Evolutionary conservation across 2,113 vertebrate genomes (phyloP).

Genomic region (Benitochromis conjunctus): DNA sequence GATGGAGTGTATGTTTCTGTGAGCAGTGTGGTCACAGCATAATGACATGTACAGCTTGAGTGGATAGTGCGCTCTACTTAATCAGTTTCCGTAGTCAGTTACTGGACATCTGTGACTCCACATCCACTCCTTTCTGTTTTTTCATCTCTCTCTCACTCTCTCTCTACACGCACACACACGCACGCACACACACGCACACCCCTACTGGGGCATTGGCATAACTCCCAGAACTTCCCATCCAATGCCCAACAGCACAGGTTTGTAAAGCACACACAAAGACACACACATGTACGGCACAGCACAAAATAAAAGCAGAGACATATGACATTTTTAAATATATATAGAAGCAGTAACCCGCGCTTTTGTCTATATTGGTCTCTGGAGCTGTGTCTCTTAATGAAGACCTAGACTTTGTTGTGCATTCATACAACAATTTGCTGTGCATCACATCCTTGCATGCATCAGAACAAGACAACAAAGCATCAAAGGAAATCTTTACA

Average conservation of each 20-base stretch:
- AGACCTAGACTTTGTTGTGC: neutral
- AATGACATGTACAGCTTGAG: neutral
- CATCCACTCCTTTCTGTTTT: neutral
- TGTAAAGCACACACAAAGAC: neutral
- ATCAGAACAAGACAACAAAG: neutral
- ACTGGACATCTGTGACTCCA: slow-evolving; percentile 45
- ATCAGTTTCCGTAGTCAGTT: slow-evolving; percentile 10
- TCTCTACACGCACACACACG: neutral
- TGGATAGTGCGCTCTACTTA: slow-evolving; percentile 27
- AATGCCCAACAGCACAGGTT: slow-evolving; percentile 2
- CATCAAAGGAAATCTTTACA: neutral
- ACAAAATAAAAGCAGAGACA: neutral
- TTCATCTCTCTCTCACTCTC: neutral
- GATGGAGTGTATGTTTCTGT: neutral
- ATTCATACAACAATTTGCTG: too few species aligned
- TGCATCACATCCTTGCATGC: neutral
- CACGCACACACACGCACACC: neutral
- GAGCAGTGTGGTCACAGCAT: neutral
- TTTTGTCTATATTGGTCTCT: neutral
- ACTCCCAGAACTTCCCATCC: slow-evolving; percentile 44
- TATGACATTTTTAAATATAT: neutral
- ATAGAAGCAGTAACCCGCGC: neutral
- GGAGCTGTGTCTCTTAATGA: neutral
- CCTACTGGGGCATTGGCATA: slow-evolving; percentile 16
- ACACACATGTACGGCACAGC: neutral